A percentile compares a stretch with the other conserved stretches of the same genome.
phyloP scores from a whole-genome alignment of 2,888 invertebrate species.

The Carpatolechia fugitivella region DNA sequence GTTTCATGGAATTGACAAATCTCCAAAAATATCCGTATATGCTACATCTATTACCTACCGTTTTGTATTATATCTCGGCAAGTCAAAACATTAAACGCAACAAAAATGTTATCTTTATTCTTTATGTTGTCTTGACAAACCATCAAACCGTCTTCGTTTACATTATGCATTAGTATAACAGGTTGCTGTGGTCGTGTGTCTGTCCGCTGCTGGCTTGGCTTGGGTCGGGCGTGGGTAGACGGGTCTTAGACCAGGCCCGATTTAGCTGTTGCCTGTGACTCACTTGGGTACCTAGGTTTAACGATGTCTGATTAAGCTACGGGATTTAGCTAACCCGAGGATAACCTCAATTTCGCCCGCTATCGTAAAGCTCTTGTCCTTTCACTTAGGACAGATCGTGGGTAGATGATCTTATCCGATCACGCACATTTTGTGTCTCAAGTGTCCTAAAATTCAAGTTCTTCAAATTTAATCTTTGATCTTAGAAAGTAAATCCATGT shows the following conservation, averaged over 20 bases:
- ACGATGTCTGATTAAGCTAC: background rate
- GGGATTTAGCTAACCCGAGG: too few relatives aligned
- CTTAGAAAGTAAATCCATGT: constrained; percentile 23
- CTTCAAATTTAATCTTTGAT: too few relatives aligned
- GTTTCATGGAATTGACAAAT: too few relatives aligned
- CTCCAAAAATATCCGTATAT: too few relatives aligned
- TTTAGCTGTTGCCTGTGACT: background rate
- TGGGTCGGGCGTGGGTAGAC: constrained; percentile 45
- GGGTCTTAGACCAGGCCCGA: constrained; percentile 29
- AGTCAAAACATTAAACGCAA: too few relatives aligned
- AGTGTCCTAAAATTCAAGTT: too few relatives aligned
- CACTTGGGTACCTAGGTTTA: background rate
- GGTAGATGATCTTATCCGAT: background rate
- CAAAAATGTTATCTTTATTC: too few relatives aligned
- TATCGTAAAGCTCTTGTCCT: constrained; percentile 29
- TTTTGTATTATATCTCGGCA: too few relatives aligned
- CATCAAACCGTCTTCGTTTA: constrained; percentile 8
- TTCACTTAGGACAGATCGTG: background rate
- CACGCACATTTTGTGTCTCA: background rate
- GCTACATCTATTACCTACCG: too few relatives aligned
- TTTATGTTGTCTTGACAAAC: background rate
- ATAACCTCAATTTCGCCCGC: constrained; percentile 34
- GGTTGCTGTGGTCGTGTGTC: constrained; percentile 26
- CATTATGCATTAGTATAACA: constrained; percentile 28
- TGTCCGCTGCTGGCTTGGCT: constrained; percentile 3